phyloP scores from a whole-genome alignment of 2,113 vertebrate species.

The Hymenochirus boettgeri region DNA sequence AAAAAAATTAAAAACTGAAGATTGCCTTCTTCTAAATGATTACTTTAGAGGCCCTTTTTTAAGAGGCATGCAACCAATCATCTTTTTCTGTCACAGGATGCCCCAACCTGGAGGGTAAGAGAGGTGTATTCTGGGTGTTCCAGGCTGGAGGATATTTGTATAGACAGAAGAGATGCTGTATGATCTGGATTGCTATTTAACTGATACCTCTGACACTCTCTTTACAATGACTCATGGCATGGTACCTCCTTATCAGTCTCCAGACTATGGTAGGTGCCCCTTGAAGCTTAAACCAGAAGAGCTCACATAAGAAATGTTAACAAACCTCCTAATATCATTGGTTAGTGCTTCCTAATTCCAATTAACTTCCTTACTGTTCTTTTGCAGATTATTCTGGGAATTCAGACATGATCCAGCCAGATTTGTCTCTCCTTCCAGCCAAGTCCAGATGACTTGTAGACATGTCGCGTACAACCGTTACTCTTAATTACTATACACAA shows the following conservation, averaged over 20 bases:
- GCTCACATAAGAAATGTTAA: slow-evolving; percentile 4
- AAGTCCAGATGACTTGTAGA: slow-evolving; percentile 92
- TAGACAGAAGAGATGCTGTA: slow-evolving; percentile 74
- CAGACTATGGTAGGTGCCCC: slow-evolving; percentile 70
- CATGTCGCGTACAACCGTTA: slow-evolving; percentile 71
- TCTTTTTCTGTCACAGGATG: slow-evolving; percentile 62
- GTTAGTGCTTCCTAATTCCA: too few relatives aligned
- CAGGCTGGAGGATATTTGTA: slow-evolving; percentile 58
- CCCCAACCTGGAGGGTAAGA: slow-evolving; percentile 60
- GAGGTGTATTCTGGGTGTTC: slow-evolving; percentile 79
- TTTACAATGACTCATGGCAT: slow-evolving; percentile 92
- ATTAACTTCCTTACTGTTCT: background rate
- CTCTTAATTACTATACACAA: too few relatives aligned
- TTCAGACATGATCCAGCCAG: slow-evolving; percentile 94
- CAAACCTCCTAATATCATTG: too few relatives aligned
- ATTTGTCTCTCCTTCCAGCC: slow-evolving; percentile 87
- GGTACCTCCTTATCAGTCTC: slow-evolving; percentile 61
- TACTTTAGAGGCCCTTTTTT: too few relatives aligned
- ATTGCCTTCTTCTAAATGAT: too few relatives aligned
- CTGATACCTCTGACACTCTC: slow-evolving; percentile 92
- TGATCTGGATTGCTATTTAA: slow-evolving; percentile 87
- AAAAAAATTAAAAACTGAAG: too few relatives aligned
- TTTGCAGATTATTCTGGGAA: slow-evolving; percentile 79
- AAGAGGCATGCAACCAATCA: too few relatives aligned
- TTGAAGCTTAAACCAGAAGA: too few relatives aligned